A percentile compares a stretch with the other conserved stretches of the same genome.
phyloP scores from a whole-genome alignment of 2,113 vertebrate species.

The Solea solea region DNA sequence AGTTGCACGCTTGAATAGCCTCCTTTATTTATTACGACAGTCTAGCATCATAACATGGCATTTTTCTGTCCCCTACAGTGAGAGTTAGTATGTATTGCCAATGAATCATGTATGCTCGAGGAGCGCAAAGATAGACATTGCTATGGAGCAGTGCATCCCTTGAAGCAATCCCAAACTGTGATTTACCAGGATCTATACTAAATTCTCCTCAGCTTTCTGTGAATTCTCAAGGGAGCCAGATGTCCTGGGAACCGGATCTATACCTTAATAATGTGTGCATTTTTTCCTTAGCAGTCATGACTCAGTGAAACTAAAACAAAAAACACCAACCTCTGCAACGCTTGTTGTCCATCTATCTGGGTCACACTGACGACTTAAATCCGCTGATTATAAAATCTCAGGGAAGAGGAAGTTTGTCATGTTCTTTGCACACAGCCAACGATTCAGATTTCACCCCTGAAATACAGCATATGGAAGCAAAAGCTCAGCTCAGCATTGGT shows the following conservation, averaged over 20 bases:
- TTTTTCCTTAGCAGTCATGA: slow-evolving; percentile 52
- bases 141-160: slow-evolving; percentile 36
- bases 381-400: slow-evolving; percentile 43
- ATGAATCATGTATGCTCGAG: slow-evolving; percentile 35
- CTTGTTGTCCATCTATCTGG: slow-evolving; percentile 69
- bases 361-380: slow-evolving; percentile 64
- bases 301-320: slow-evolving; percentile 58
- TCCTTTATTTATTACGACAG: slow-evolving; percentile 64
- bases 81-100: slow-evolving; percentile 33
- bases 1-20: slow-evolving; percentile 32
- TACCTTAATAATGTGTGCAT: slow-evolving; percentile 53
- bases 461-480: slow-evolving; percentile 15
- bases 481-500: slow-evolving; percentile 3
- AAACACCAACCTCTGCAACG: slow-evolving; percentile 47
- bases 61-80: slow-evolving; percentile 39
- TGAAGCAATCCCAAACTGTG: slow-evolving; percentile 38
- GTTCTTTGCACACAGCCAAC: slow-evolving; percentile 10
- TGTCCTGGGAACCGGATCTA: slow-evolving; percentile 56
- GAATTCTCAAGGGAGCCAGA: slow-evolving; percentile 44
- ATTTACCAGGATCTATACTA: slow-evolving; percentile 54
- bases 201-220: slow-evolving; percentile 53
- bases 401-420: slow-evolving; percentile 33
- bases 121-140: slow-evolving; percentile 36
- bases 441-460: not conserved
- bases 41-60: slow-evolving; percentile 61